Conservation (phyloP, 2,888 invertebrate species). For the Netelia fuscicornis region DNA sequence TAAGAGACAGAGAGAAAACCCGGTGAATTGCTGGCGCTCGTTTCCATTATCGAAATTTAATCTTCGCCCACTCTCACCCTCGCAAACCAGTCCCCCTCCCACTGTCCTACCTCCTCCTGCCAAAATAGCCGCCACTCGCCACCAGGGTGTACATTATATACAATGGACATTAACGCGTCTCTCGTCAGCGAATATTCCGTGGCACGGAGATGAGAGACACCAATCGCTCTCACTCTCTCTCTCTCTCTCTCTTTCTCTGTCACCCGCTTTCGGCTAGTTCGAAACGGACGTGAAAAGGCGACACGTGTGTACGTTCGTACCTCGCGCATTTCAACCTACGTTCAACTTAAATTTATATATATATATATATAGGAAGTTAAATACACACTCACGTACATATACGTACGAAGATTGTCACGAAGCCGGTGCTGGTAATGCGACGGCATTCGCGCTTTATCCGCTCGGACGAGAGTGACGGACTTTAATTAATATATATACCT, state of each 20-base stretch:
- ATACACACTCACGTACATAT: neutral
- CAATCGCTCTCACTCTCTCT: constrained; percentile 23
- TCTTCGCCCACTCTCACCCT: constrained; percentile 54
- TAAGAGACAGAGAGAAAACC: neutral
- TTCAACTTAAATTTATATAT: neutral
- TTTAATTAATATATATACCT: constrained; percentile 82
- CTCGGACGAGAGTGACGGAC: constrained; percentile 69
- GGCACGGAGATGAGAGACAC: neutral
- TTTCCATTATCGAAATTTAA: constrained; percentile 76
- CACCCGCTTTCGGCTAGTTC: too few relatives aligned
- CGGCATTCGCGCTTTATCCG: constrained; percentile 42
- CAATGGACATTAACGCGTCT: constrained; percentile 62
- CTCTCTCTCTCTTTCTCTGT: neutral
- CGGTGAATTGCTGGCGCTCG: constrained; percentile 18
- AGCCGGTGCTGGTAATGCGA: constrained; percentile 27
- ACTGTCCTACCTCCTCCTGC: neutral
- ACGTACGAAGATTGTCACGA: neutral
- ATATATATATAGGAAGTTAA: constrained; percentile 1
- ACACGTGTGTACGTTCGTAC: neutral
- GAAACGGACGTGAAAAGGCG: neutral
- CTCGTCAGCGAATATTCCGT: constrained; percentile 30
- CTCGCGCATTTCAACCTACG: neutral
- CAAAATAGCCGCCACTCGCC: constrained; percentile 48
- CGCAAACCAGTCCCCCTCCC: constrained; percentile 67
- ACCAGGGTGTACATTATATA: constrained; percentile 52